Evolutionary conservation across 2,797 vertebrate species (phyloP).

Genomic region (Botia kubotai): DNA sequence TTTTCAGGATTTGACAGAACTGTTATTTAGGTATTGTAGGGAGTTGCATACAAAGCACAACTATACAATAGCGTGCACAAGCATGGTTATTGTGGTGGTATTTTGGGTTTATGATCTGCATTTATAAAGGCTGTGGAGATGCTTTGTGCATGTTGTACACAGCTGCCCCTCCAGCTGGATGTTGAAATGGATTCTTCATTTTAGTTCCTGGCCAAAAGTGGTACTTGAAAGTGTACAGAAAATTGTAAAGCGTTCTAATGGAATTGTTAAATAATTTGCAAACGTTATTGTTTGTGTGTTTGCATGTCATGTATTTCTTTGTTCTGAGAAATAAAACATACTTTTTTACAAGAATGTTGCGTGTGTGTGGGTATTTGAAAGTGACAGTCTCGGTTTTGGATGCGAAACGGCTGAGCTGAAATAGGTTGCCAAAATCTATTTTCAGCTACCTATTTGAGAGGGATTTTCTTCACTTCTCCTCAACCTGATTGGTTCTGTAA

Average conservation of each 20-base stretch:
- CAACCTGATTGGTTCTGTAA: constrained; percentile 29
- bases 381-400: background rate
- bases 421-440: constrained; percentile 34
- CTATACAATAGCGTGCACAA: background rate
- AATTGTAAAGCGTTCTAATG: constrained; percentile 1
- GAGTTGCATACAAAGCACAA: constrained; percentile 15
- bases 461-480: background rate
- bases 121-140: constrained; percentile 31
- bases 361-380: constrained; percentile 25
- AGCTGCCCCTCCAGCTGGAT: constrained; percentile 31
- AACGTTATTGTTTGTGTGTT: constrained; percentile 54
- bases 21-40: constrained; percentile 6
- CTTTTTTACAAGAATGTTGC: constrained; percentile 23
- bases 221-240: constrained; percentile 29
- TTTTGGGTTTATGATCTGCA: constrained; percentile 1
- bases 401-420: constrained; percentile 12
- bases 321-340: constrained; percentile 73
- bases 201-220: constrained; percentile 1
- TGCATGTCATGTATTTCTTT: constrained; percentile 72
- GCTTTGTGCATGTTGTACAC: constrained; percentile 20
- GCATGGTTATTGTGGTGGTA: background rate
- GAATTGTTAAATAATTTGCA: no score
- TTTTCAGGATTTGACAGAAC: background rate
- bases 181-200: constrained; percentile 5
- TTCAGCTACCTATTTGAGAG: constrained; percentile 11